A percentile compares a stretch with the other conserved stretches of the same genome.
Conservation (phyloP, 1,140 invertebrate species). For the Mizuhopecten yessoensis region DNA sequence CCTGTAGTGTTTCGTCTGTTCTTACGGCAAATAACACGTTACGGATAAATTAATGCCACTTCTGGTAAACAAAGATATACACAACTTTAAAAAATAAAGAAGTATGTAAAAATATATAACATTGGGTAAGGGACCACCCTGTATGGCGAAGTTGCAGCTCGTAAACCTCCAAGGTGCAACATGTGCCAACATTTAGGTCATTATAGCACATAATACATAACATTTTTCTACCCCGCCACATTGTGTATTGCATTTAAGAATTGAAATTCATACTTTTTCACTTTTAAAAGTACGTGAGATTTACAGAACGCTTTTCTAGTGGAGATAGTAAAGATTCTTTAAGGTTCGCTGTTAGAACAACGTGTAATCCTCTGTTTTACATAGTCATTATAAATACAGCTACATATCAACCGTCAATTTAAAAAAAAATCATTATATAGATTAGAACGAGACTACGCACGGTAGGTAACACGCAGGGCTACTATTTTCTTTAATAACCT, state of each 20-base stretch:
- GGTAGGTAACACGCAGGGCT: too few species aligned
- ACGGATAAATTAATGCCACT: not conserved
- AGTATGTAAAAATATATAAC: not conserved
- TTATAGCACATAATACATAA: not conserved
- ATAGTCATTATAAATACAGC: not conserved
- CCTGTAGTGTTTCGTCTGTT: constrained; percentile 16
- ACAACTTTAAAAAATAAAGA: not conserved
- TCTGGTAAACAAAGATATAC: not conserved
- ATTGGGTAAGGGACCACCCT: not conserved
- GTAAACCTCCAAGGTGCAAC: not conserved
- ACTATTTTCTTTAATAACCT: too few species aligned
- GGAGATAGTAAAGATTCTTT: too few species aligned
- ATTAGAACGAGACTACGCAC: too few species aligned
- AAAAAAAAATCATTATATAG: too few species aligned
- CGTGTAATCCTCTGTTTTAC: not conserved
- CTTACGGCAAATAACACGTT: not conserved
- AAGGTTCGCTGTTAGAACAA: too few species aligned
- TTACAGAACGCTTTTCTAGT: too few species aligned
- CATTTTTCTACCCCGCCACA: not conserved
- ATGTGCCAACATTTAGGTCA: not conserved
- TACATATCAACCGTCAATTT: not conserved
- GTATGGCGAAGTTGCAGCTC: not conserved
- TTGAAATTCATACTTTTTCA: not conserved
- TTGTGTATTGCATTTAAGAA: not conserved
- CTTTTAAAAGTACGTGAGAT: too few species aligned